Percentiles rank a stretch among this genome's conserved stretches.
These are phyloP conservation scores for Mirza zaza DNA, from an alignment of 2,113 vertebrate genomes.

Conservation along the genomic window DNA sequence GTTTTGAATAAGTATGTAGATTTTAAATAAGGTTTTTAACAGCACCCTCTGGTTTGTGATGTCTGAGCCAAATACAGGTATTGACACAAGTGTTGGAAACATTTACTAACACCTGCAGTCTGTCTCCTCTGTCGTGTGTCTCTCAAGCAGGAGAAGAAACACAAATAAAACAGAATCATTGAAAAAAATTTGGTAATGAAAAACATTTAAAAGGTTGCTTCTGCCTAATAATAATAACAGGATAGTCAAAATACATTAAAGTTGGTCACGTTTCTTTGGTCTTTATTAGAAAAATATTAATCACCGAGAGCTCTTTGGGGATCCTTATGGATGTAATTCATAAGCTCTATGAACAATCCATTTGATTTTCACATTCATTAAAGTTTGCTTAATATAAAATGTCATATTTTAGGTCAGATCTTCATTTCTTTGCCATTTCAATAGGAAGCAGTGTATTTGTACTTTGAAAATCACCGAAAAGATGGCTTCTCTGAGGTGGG, in stretches of 20 bases:
- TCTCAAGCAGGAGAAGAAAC: slow-evolving; percentile 28
- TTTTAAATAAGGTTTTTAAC: slow-evolving; percentile 72
- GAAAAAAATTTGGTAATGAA: neutral
- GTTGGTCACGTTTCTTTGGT: slow-evolving; percentile 40
- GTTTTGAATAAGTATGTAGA: slow-evolving; percentile 63
- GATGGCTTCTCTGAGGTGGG: slow-evolving; percentile 46
- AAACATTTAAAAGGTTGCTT: neutral
- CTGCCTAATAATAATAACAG: neutral
- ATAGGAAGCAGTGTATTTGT: neutral
- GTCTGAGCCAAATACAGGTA: slow-evolving; percentile 70
- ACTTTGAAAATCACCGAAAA: neutral
- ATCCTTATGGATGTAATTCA: slow-evolving; percentile 65
- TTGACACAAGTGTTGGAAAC: slow-evolving; percentile 67
- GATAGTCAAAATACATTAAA: neutral
- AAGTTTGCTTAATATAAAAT: slow-evolving; percentile 73
- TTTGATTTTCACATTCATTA: slow-evolving; percentile 70
- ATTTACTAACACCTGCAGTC: slow-evolving; percentile 61
- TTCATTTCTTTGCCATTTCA: slow-evolving; percentile 56
- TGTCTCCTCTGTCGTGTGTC: slow-evolving; percentile 38
- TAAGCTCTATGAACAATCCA: slow-evolving; percentile 57
- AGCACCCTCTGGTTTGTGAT: slow-evolving; percentile 65
- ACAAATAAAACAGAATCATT: neutral
- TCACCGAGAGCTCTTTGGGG: slow-evolving; percentile 58
- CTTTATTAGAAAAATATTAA: slow-evolving; percentile 67
- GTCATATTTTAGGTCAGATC: slow-evolving; percentile 68